A percentile compares a stretch with the other conserved stretches of the same genome.
These are phyloP conservation scores for Rhorus exstirpatorius DNA, from an alignment of 2,888 invertebrate genomes.

Conservation along the genomic window DNA sequence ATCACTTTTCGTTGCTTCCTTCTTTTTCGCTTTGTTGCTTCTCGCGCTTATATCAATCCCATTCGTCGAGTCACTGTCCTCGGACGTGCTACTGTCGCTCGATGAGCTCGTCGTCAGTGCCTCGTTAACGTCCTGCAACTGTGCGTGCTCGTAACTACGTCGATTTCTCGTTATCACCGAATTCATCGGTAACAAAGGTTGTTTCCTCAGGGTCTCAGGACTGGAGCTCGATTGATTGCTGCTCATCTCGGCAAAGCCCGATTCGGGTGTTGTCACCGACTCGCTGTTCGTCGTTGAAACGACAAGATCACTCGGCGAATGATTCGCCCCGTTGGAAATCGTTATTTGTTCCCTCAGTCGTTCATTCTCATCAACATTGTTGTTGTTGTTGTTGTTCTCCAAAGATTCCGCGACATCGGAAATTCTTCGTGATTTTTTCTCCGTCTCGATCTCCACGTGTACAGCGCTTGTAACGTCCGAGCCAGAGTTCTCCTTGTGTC, in stretches of 20 bases:
- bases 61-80: constrained; percentile 69
- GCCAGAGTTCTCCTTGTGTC: constrained; percentile 31
- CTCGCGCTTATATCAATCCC: constrained; percentile 26
- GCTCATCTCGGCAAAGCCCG: constrained; percentile 77
- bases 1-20: constrained; percentile 2
- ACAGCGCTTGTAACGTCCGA: constrained; percentile 4
- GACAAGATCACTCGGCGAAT: constrained; percentile 58
- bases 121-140: constrained; percentile 79
- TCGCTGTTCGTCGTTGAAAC: constrained; percentile 15
- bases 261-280: constrained; percentile 77
- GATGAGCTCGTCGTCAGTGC: constrained; percentile 72
- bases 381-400: constrained; percentile 19
- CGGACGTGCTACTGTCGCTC: constrained; percentile 73
- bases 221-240: constrained; percentile 74
- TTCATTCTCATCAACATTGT: constrained; percentile 11
- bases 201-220: constrained; percentile 73
- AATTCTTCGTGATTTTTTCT: constrained; percentile 56
- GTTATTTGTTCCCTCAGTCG: no score
- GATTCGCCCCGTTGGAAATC: constrained; percentile 23
- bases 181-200: constrained; percentile 65
- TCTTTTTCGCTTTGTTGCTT: constrained; percentile 10
- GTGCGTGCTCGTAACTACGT: constrained; percentile 80
- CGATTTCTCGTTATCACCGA: constrained; percentile 74
- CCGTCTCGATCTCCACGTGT: constrained; percentile 70
- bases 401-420: constrained; percentile 45